A percentile compares a stretch with the other conserved stretches of the same genome.
phyloP scores from a whole-genome alignment of 1,140 invertebrate genomes.

The Nasonia giraulti region DNA sequence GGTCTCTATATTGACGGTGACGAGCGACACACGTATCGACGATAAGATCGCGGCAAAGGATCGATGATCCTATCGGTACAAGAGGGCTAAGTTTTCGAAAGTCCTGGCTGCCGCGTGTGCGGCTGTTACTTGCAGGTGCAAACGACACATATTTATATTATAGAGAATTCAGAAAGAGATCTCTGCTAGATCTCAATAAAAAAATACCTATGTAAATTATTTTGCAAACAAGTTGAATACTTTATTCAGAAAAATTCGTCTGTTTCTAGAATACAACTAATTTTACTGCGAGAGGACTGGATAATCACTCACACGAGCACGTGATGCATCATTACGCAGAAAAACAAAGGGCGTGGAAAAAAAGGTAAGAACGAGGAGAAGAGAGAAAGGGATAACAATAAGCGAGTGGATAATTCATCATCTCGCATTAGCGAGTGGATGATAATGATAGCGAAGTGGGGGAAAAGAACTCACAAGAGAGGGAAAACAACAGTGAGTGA shows the following conservation, averaged over 20 bases:
- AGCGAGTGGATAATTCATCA: constrained; percentile 59
- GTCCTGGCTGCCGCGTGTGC: too few relatives aligned
- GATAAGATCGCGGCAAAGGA: constrained; percentile 33
- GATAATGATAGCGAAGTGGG: constrained; percentile 55
- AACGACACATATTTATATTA: too few relatives aligned
- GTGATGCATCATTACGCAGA: constrained; percentile 3
- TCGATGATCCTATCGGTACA: constrained; percentile 15
- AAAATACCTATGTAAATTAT: background rate
- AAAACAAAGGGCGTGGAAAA: background rate
- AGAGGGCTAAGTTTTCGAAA: background rate
- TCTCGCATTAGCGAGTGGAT: constrained; percentile 62
- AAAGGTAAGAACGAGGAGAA: constrained; percentile 8
- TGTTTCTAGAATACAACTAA: background rate
- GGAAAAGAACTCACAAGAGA: constrained; percentile 17
- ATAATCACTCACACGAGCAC: background rate
- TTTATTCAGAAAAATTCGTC: background rate
- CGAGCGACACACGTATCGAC: background rate
- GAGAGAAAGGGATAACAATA: constrained; percentile 45
- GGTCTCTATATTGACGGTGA: background rate
- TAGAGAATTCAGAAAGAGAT: too few relatives aligned
- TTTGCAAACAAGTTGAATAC: background rate
- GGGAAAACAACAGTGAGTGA: background rate
- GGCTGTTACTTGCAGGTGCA: too few relatives aligned
- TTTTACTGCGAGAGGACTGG: background rate
- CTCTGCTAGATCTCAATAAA: background rate